Evolutionary conservation across 2,797 vertebrate species (phyloP).

Genomic region (Mico argentatus): DNA sequence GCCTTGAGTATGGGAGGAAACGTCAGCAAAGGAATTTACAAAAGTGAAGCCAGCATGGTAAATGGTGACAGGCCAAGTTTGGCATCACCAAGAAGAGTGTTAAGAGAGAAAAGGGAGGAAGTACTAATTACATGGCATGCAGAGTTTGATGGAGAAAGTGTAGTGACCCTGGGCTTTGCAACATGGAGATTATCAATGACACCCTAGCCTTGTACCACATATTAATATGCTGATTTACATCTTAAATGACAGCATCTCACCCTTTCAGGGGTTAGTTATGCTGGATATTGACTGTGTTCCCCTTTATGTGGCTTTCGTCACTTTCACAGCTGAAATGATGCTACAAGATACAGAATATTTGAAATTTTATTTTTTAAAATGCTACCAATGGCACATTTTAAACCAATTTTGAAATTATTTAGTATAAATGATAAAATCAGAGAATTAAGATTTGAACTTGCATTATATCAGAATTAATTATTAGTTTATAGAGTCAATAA

Average conservation of each 20-base stretch:
- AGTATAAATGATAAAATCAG: background rate
- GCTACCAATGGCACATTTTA: background rate
- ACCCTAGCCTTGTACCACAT: background rate
- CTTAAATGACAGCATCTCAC: background rate
- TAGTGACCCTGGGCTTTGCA: background rate
- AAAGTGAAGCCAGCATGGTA: background rate
- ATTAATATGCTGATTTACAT: background rate
- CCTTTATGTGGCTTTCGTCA: background rate
- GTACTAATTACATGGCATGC: fast-evolving
- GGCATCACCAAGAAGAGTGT: background rate
- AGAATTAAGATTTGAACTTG: background rate
- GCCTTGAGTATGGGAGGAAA: background rate
- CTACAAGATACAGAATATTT: background rate
- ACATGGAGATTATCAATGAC: background rate
- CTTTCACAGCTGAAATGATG: background rate
- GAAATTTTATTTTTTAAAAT: background rate
- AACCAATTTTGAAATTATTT: conserved; percentile 7
- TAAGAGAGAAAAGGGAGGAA: too few species aligned
- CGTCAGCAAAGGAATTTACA: background rate
- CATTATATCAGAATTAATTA: background rate
- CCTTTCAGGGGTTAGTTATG: background rate
- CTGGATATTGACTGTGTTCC: background rate
- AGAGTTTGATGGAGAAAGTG: background rate
- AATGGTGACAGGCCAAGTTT: background rate
- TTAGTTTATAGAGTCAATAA: background rate